These are phyloP conservation scores for Falco berigora DNA, from an alignment of 2,797 vertebrate genomes.

Conservation along the genomic window DNA sequence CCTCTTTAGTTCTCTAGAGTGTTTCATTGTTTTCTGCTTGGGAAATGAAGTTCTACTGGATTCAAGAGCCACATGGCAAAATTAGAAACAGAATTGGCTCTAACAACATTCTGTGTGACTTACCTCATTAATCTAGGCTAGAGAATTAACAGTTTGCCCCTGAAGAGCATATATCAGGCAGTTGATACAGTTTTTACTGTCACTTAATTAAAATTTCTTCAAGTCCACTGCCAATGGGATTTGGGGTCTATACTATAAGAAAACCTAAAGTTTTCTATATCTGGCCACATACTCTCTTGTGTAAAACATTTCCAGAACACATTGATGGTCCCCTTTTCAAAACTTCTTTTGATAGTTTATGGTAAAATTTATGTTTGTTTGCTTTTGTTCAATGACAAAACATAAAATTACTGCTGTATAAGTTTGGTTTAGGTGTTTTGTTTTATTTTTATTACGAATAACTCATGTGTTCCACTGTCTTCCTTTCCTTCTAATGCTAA, in stretches of 20 bases:
- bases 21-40: not conserved
- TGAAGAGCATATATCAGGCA: not conserved
- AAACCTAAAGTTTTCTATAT: not conserved
- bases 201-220: not conserved
- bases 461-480: not conserved
- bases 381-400: not conserved
- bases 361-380: not conserved
- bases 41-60: not conserved
- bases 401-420: not conserved
- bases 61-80: not conserved
- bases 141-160: not conserved
- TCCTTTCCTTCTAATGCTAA: not conserved
- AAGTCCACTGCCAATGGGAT: not conserved
- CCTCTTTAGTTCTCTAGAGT: not conserved
- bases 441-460: not conserved
- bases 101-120: not conserved
- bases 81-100: not conserved
- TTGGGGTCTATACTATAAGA: not conserved
- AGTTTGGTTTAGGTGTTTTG: not conserved
- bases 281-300: not conserved
- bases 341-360: not conserved
- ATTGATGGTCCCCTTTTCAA: not conserved
- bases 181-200: not conserved
- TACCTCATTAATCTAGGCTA: not conserved
- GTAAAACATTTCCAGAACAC: not conserved